Base-by-base conservation (phyloP, 2,797 vertebrate species). In the Lithobates sylvaticus region DNA sequence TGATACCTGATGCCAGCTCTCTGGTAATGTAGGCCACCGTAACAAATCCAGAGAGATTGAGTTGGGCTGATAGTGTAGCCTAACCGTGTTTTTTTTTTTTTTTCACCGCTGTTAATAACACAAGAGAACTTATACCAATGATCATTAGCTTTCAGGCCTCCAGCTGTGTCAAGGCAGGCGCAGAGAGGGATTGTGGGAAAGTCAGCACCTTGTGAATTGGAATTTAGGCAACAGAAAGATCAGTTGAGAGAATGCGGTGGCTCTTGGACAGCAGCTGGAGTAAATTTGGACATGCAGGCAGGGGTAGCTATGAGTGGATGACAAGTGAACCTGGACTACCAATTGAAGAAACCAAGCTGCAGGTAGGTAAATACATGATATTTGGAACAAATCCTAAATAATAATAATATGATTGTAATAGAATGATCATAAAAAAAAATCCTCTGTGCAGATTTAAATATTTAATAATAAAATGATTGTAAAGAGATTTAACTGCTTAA, bases 271-370 rank as follows among this genome's bases (percentile, higher is more conserved):
- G 95, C 95, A 97, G 94, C 94, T 96, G 95, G 96, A 95, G 91
- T 84, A 94, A 95, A 93, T 97, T 97, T 39, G 96, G 97, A 80
- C 96, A 96, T 0, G 96, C 96, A 0, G 95, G 95, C 79, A 92
- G 97, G 68, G 96, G 96, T 78, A 95, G 92, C n/a, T 94, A 97
- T 8, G 96, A 97, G 93, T 96, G 96, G 96, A 90, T 96, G 2
- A 93, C 95, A 0, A 95, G 93, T 1, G 94, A 96, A 65, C 93
- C 96, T 0, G 92, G 91, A 71, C 90, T 93, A 72, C 93, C 95
- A 2, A 94, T 96, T 86, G 93, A 90, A 29, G 96, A 97, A 91
- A 93, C 94, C 79, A 94, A 96, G 90, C 91, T 93, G 50, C 90
- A 94, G 92, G 96, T 97, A 88, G 91, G 96, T 96, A 13, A 67